Conservation (phyloP, 2,797 vertebrate genomes). For the Okamejei kenojei region DNA sequence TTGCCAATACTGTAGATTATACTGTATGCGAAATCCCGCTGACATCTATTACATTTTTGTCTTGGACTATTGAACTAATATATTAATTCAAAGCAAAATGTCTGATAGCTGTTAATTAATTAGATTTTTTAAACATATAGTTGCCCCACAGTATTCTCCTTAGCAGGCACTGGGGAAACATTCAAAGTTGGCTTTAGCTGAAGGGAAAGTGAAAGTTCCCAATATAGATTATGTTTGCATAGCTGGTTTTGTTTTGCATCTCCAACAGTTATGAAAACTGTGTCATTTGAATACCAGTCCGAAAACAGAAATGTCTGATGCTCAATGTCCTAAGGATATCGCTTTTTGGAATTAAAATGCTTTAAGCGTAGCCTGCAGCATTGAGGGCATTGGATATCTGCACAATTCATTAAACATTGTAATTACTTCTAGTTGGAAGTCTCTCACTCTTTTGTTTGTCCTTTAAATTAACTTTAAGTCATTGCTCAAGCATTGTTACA, state of each 20-base stretch:
- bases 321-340: background rate
- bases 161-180: background rate
- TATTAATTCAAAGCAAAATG: background rate
- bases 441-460: background rate
- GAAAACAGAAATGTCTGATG: background rate
- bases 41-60: background rate
- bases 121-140: background rate
- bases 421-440: background rate
- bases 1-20: background rate
- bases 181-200: background rate
- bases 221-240: background rate
- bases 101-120: background rate
- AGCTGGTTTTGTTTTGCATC: background rate
- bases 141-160: background rate
- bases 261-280: background rate
- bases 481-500: background rate
- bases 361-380: background rate
- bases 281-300: background rate
- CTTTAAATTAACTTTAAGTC: background rate
- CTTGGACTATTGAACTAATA: background rate
- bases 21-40: background rate
- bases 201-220: background rate
- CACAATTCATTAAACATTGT: slow-evolving; percentile 13
- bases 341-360: background rate
- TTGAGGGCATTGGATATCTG: background rate